Evolutionary conservation across 2,888 invertebrate genomes (phyloP), one percentile per base, ranked within the genome.

Genomic region (Caenorhabditis virilis): DNA sequence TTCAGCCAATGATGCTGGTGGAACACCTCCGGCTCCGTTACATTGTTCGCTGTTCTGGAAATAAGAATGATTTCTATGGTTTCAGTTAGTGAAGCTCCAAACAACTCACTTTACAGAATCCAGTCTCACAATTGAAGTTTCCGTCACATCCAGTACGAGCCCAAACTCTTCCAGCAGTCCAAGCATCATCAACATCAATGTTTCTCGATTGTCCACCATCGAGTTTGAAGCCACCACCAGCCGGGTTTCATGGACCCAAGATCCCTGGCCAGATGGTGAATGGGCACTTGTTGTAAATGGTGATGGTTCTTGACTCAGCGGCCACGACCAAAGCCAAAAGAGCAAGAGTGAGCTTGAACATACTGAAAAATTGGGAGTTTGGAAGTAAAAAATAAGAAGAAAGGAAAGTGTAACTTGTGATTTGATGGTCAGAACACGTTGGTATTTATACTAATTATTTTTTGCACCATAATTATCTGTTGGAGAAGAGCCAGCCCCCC

Each of bases 1-100:
- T 77, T 87, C 86, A 11, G 84, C 85, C 6, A 86, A 72, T 3
- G 85, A 80, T 5, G 78, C 85, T 54, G 86, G 85, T 7, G 86
- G 85, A 18, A 69, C 79, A 20, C 85, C 86, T 22, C 86, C 85
- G 25, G 82, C 82, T 16, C 87, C 66, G n/a, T 64, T 70, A 69
- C 87, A 87, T 41, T 72, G 58, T 36, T 72, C 53, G 38, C 67
- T 50, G 11, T 69, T 71, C 43, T n/a, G n/a, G n/a, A n/a, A n/a
- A n/a, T n/a, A n/a, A n/a, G n/a, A n/a, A n/a, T n/a, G n/a, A n/a
- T n/a, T n/a, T n/a, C n/a, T n/a, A n/a, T n/a, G n/a, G n/a, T n/a
- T n/a, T n/a, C n/a, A n/a, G n/a, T n/a, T n/a, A n/a, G n/a, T n/a
- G n/a, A n/a, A n/a, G n/a, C n/a, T n/a, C n/a, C n/a, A n/a, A n/a